Evolutionary conservation across 2,888 invertebrate species (phyloP).

Genomic region (Lampropteryx suffumata): DNA sequence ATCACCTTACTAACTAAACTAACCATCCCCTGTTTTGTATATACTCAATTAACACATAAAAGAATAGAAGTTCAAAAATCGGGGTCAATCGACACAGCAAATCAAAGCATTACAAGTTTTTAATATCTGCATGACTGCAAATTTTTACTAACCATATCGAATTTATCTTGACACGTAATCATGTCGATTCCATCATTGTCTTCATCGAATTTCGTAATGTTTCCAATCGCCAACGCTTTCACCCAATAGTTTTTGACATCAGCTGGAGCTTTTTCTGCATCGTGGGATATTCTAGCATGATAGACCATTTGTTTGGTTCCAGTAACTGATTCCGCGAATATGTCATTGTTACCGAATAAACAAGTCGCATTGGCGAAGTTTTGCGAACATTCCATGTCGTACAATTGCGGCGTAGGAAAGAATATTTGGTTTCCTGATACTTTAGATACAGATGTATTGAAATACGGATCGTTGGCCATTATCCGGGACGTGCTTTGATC

Average conservation of each 20-base stretch:
- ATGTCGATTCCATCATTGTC: conserved; percentile 56
- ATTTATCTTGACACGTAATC: conserved; percentile 62
- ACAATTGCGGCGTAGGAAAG: conserved; percentile 84
- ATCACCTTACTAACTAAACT: too few species aligned
- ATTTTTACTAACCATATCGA: conserved; percentile 48
- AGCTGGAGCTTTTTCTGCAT: conserved; percentile 48
- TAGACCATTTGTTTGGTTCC: conserved; percentile 45
- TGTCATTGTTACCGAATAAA: conserved; percentile 59
- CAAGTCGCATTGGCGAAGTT: conserved; percentile 65
- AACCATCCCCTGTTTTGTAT: too few species aligned
- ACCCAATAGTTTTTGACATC: conserved; percentile 62
- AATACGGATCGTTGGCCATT: conserved; percentile 82
- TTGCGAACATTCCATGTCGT: conserved; percentile 61
- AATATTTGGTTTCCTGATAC: conserved; percentile 80
- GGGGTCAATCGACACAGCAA: conserved; percentile 13
- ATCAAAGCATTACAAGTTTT: conserved; percentile 2
- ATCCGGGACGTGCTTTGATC: conserved; percentile 80
- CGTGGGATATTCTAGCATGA: conserved; percentile 61
- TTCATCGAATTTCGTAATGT: conserved; percentile 48
- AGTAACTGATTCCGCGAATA: conserved; percentile 54
- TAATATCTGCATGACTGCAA: conserved; percentile 2
- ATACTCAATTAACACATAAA: neutral
- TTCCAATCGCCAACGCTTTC: conserved; percentile 54
- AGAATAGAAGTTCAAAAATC: neutral
- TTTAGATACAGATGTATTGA: conserved; percentile 81